Percentiles rank a stretch among this genome's conserved stretches.
phyloP scores from a whole-genome alignment of 1,140 invertebrate genomes.

The Venturia canescens region DNA sequence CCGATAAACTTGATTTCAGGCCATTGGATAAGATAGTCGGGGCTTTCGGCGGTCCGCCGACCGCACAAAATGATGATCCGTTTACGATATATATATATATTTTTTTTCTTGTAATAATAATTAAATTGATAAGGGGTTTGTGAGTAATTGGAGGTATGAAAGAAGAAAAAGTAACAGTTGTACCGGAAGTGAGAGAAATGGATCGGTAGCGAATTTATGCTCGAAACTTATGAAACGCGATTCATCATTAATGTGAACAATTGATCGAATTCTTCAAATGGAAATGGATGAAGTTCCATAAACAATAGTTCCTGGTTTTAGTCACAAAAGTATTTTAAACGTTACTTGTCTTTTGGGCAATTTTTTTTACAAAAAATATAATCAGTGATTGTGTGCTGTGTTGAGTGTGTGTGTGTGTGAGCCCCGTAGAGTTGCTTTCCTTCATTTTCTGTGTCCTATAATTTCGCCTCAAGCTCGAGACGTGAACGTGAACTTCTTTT shows the following conservation, averaged over 20 bases:
- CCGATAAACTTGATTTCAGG: slow-evolving; percentile 60
- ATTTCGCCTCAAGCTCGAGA: slow-evolving; percentile 68
- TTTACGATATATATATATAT: slow-evolving; percentile 31
- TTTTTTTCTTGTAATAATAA: slow-evolving; percentile 12
- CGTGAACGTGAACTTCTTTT: slow-evolving; percentile 69
- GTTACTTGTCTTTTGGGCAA: slow-evolving; percentile 62
- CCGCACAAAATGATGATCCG: slow-evolving; percentile 28
- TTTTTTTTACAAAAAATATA: slow-evolving; percentile 70
- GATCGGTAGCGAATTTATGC: too few species aligned
- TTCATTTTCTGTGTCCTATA: neutral
- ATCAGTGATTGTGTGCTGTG: slow-evolving; percentile 66
- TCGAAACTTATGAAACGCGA: too few species aligned
- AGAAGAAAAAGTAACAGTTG: too few species aligned
- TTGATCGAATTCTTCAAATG: too few species aligned
- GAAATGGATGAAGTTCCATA: slow-evolving; percentile 29
- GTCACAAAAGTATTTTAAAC: slow-evolving; percentile 66
- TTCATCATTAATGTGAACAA: too few species aligned
- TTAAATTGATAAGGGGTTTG: neutral
- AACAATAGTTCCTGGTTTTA: slow-evolving; percentile 63
- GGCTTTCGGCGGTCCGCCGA: slow-evolving; percentile 66
- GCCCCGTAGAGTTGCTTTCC: slow-evolving; percentile 6
- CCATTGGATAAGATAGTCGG: slow-evolving; percentile 65
- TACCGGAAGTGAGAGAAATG: too few species aligned
- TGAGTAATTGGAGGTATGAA: neutral
- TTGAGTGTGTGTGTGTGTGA: slow-evolving; percentile 27